Percentiles rank a stretch among this genome's conserved stretches.
phyloP scores from a whole-genome alignment of 2,797 vertebrate genomes.

The Stomatorhinus walkeri region DNA sequence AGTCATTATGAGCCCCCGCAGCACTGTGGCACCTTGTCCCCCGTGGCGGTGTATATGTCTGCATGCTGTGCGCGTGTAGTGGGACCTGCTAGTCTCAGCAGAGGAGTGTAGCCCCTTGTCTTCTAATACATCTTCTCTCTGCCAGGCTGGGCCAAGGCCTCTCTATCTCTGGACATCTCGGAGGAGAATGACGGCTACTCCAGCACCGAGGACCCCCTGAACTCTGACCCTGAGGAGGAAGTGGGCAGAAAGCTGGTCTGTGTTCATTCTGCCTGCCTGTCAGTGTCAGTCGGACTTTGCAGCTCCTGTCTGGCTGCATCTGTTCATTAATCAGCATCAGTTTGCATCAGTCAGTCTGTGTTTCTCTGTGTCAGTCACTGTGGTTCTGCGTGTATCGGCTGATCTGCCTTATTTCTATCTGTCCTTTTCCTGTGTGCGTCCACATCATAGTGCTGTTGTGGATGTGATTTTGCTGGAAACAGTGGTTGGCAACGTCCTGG shows the following conservation, averaged over 20 bases:
- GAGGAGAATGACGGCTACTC: conserved; percentile 91
- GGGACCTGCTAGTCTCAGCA: background rate
- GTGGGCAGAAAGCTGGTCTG: conserved; percentile 77
- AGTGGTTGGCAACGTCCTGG: too few relatives aligned
- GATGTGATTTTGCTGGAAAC: background rate
- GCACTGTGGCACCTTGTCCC: background rate
- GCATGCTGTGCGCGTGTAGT: background rate
- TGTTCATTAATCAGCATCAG: background rate
- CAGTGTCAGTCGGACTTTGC: background rate
- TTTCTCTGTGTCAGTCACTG: background rate
- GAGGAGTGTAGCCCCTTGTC: background rate
- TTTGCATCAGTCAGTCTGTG: background rate
- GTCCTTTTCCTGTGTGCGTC: background rate
- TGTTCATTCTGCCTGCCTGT: conserved; percentile 11
- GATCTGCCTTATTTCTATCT: background rate
- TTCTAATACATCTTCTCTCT: background rate
- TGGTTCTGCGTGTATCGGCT: background rate
- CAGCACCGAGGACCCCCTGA: conserved; percentile 83
- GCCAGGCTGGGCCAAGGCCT: conserved; percentile 83
- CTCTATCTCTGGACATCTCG: conserved; percentile 76
- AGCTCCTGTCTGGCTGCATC: background rate
- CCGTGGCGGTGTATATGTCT: background rate
- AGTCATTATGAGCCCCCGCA: background rate
- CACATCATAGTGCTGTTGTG: background rate
- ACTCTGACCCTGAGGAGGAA: conserved; percentile 90